phyloP scores from a whole-genome alignment of 1,140 invertebrate species.

The Cotesia glomerata region DNA sequence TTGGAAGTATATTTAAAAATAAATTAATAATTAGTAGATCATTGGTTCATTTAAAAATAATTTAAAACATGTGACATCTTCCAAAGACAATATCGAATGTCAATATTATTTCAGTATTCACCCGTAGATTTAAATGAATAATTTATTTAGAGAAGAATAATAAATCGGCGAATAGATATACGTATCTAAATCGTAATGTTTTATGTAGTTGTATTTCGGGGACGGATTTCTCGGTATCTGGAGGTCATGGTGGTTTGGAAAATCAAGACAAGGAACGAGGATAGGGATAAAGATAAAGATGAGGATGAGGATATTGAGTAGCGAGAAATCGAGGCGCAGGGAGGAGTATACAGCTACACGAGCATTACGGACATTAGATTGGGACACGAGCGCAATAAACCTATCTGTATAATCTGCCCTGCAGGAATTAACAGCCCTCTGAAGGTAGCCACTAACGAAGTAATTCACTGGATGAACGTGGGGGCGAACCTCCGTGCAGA shows the following conservation, averaged over 20 bases:
- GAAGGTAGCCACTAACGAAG: slow-evolving; percentile 66
- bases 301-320: slow-evolving; percentile 19
- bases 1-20: too few species aligned
- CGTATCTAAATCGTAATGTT: too few species aligned
- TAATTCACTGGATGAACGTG: slow-evolving; percentile 65
- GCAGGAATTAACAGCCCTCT: slow-evolving; percentile 65
- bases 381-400: slow-evolving; percentile 65
- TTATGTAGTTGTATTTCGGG: too few species aligned
- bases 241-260: background rate
- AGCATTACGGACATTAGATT: slow-evolving; percentile 65
- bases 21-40: too few species aligned
- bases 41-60: too few species aligned
- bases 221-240: background rate
- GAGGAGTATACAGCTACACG: slow-evolving; percentile 37
- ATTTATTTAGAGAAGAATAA: too few species aligned
- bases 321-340: slow-evolving; percentile 25
- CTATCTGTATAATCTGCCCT: slow-evolving; percentile 66
- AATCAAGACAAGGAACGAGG: slow-evolving; percentile 11
- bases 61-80: too few species aligned
- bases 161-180: too few species aligned
- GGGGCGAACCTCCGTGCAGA: slow-evolving; percentile 36
- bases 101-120: too few species aligned
- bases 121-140: too few species aligned
- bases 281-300: background rate
- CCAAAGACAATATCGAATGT: too few species aligned